These are phyloP conservation scores for Cyclina sinensis DNA, from an alignment of 1,140 invertebrate genomes.

Conservation along the genomic window DNA sequence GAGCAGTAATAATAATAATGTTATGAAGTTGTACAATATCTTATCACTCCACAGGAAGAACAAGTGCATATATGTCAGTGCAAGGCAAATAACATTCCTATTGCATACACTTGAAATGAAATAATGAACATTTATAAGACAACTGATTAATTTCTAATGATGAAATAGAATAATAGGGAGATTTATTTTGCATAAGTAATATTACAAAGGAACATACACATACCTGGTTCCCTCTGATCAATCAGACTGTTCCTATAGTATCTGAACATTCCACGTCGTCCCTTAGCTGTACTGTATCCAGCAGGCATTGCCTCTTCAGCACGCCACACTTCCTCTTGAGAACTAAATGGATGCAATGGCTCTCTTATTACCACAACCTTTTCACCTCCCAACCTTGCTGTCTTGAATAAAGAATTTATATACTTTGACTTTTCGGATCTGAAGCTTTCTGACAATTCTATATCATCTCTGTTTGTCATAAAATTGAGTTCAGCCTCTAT, in stretches of 20 bases:
- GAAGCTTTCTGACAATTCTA: background rate
- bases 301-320: conserved; percentile 2
- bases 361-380: background rate
- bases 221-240: background rate
- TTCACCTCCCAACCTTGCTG: background rate
- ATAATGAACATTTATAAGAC: no score
- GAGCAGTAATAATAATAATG: no score
- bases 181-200: no score
- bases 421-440: background rate
- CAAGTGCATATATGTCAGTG: no score
- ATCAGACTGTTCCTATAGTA: background rate
- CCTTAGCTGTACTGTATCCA: background rate
- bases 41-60: no score
- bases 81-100: no score
- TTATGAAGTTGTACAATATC: no score
- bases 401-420: background rate
- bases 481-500: conserved; percentile 37
- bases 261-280: conserved; percentile 31
- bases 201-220: background rate
- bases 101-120: no score
- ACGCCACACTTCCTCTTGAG: conserved; percentile 1
- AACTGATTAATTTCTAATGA: no score
- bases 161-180: no score
- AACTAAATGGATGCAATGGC: background rate
- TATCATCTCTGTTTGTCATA: background rate